Conservation (phyloP, 2,113 vertebrate species). For the Empidonax traillii region DNA sequence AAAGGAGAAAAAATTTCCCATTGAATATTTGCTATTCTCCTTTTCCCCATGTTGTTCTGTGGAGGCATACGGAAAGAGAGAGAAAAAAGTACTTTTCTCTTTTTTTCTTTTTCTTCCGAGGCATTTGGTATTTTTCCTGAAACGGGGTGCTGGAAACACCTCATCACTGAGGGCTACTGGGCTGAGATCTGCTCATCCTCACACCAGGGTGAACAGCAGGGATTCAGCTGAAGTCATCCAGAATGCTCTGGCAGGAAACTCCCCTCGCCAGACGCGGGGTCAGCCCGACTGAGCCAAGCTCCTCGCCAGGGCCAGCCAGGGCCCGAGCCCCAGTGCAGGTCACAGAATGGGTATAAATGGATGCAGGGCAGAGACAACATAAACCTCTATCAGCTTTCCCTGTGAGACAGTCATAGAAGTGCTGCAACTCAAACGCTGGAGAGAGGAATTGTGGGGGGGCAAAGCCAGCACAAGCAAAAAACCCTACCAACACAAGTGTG, state of each 20-base stretch:
- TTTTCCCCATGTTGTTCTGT: neutral
- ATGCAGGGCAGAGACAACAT: neutral
- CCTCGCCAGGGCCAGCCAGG: neutral
- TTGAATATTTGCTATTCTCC: neutral
- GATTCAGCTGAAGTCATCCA: neutral
- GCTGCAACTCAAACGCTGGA: neutral
- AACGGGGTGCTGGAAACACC: neutral
- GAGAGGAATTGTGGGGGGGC: neutral
- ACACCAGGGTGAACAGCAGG: neutral
- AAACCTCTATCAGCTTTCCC: neutral
- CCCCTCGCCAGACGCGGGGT: accelerated
- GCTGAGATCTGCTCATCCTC: neutral
- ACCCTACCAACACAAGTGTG: neutral
- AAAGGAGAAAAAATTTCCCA: neutral
- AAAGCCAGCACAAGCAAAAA: neutral
- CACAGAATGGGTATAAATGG: neutral
- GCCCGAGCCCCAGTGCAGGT: accelerated
- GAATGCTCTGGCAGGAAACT: neutral
- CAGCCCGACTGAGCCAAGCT: neutral
- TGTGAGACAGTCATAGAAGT: neutral
- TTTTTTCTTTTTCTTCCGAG: neutral
- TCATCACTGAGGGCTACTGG: neutral
- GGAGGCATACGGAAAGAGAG: neutral
- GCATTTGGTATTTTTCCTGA: neutral
- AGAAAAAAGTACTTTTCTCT: accelerated